phyloP scores from a whole-genome alignment of 2,888 invertebrate genomes.

The Eretmocerus hayati region DNA sequence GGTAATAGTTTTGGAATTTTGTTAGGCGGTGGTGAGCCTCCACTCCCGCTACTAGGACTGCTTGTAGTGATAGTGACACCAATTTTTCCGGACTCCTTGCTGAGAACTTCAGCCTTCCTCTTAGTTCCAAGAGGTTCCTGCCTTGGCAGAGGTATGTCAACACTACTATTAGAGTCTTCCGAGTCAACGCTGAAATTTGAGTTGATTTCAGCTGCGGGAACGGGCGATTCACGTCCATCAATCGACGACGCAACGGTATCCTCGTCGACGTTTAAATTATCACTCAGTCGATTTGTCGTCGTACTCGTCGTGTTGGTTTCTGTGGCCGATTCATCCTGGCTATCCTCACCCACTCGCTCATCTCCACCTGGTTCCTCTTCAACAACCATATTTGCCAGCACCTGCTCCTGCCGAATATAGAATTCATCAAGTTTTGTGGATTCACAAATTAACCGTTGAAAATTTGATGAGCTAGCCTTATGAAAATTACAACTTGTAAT shows the following conservation, averaged over 20 bases:
- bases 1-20: slow-evolving; percentile 48
- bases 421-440: no score
- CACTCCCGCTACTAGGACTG: slow-evolving; percentile 50
- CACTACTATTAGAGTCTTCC: slow-evolving; percentile 56
- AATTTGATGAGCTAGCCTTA: no score
- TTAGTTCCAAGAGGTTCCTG: slow-evolving; percentile 62
- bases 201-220: slow-evolving; percentile 38
- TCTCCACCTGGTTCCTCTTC: slow-evolving; percentile 45
- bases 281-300: slow-evolving; percentile 15
- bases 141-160: slow-evolving; percentile 53
- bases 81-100: slow-evolving; percentile 81
- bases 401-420: slow-evolving; percentile 45
- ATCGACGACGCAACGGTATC: slow-evolving; percentile 48
- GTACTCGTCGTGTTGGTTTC: slow-evolving; percentile 32
- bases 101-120: slow-evolving; percentile 79
- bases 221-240: slow-evolving; percentile 41
- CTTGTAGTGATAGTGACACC: slow-evolving; percentile 85
- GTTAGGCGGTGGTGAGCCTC: slow-evolving; percentile 50
- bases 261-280: slow-evolving; percentile 45
- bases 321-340: slow-evolving; percentile 43
- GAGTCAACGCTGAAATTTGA: slow-evolving; percentile 50
- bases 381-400: slow-evolving; percentile 41
- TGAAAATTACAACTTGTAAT: no score
- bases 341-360: slow-evolving; percentile 43
- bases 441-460: no score